These are phyloP conservation scores for Tetramorium simillimum DNA, from an alignment of 1,140 invertebrate genomes.

Conservation along the genomic window DNA sequence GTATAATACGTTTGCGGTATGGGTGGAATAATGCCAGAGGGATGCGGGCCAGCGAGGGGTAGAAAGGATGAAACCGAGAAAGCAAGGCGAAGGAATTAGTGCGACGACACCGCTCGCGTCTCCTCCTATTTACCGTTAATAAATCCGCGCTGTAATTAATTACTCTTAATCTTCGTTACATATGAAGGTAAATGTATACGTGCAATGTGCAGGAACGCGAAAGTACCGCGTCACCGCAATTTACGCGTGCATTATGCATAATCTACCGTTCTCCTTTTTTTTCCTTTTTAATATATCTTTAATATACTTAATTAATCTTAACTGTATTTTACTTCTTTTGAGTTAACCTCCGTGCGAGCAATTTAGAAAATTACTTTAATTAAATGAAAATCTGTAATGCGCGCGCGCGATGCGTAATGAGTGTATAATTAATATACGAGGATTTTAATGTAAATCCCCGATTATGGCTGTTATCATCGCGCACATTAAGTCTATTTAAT, in stretches of 20 bases:
- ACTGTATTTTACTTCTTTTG: constrained; percentile 24
- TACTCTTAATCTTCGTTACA: constrained; percentile 44
- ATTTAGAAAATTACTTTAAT: constrained; percentile 45
- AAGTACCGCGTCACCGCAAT: constrained; percentile 12
- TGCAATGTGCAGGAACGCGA: not conserved
- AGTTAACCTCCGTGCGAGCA: not conserved
- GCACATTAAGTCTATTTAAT: constrained; percentile 40
- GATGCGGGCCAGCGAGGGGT: constrained; percentile 30
- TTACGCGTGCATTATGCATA: constrained; percentile 12
- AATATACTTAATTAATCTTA: constrained; percentile 54
- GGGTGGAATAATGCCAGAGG: constrained; percentile 56
- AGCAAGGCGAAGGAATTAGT: constrained; percentile 59
- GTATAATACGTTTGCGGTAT: constrained; percentile 59
- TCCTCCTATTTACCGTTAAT: constrained; percentile 42
- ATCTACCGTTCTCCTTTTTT: not conserved
- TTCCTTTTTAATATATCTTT: constrained; percentile 24
- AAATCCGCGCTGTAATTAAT: constrained; percentile 51
- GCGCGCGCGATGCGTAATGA: constrained; percentile 7
- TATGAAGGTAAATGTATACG: constrained; percentile 21
- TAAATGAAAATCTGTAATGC: constrained; percentile 42
- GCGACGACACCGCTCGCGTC: constrained; percentile 13
- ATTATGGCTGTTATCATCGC: constrained; percentile 21
- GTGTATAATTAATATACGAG: constrained; percentile 32
- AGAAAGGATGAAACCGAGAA: constrained; percentile 61
- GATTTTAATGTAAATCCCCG: constrained; percentile 28